Evolutionary conservation across 2,113 vertebrate species (phyloP), one percentile per base, ranked within the genome.

Genomic region (Odontesthes bonariensis): DNA sequence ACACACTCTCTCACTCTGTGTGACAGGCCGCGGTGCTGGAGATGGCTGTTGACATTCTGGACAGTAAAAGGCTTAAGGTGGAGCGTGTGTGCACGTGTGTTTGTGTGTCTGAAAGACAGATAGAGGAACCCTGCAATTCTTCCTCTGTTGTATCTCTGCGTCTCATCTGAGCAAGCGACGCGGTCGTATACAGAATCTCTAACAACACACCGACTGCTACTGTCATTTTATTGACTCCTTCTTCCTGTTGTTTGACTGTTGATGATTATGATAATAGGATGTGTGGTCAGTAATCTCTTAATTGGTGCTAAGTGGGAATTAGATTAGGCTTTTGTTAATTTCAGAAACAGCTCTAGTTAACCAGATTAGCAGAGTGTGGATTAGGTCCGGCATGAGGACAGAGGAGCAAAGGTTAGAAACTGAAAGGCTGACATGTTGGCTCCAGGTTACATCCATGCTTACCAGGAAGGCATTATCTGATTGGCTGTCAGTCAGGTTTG

Each of bases 261-360:
- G 58, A 79, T 79, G 79, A 83, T 87, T 84, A 82, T 51, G 75
- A 88, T 90, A 88, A 91, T 84, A 77, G 87, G 86, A 87, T 91
- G 69, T 69, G 64, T 66, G 84, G 88, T 86, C 81, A 87, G 75
- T 91, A 92, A 92, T 90, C 91, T 89, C 83, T 87, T 92, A 89
- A 92, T 92, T 89, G 76, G 79, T 87, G 88, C 82, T 90, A 90
- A 92, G 31, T 90, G 87, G 83, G 88, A 88, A 90, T 91, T 90
- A 90, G 86, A 91, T 89, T 85, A 81, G 78, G 57, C 47, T 87
- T 87, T 87, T 81, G 83, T 89, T 89, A 60, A 85, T 87, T 84
- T 85, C 77, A 57, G 72, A 85, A 86, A 82, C 82, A 53, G 87
- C 87, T 84, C 73, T 60, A 64, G 84, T 88, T 90, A 92, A 92